Conservation (phyloP, 2,113 vertebrate genomes). For the Corythornis vintsioides region DNA sequence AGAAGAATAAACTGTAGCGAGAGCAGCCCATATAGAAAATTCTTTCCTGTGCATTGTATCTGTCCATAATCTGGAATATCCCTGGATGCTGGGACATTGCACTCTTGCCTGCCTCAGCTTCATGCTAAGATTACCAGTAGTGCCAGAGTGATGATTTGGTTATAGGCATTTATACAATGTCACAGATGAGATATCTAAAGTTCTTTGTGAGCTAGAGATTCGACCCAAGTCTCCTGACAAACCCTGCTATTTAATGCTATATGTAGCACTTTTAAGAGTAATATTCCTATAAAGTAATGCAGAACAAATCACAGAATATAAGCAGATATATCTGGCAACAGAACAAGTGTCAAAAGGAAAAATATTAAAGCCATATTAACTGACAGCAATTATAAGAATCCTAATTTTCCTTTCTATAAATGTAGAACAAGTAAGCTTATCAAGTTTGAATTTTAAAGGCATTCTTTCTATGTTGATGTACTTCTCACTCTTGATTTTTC, state of each 20-base stretch:
- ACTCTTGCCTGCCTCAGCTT: neutral
- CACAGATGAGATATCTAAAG: neutral
- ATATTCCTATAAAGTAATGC: slow-evolving; percentile 62
- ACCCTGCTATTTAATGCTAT: slow-evolving; percentile 40
- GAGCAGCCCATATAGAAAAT: slow-evolving; percentile 19
- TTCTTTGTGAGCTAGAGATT: neutral
- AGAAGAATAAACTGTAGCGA: slow-evolving; percentile 30
- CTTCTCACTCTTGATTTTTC: neutral
- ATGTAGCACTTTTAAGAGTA: slow-evolving; percentile 40
- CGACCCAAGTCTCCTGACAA: neutral
- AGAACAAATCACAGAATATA: slow-evolving; percentile 59
- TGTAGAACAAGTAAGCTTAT: neutral
- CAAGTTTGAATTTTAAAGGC: neutral
- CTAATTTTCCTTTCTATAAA: slow-evolving; percentile 1
- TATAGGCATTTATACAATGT: neutral
- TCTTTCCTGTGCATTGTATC: slow-evolving; percentile 35
- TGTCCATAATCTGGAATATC: neutral
- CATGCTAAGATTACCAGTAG: neutral
- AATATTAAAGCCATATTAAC: slow-evolving; percentile 70
- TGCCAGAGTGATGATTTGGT: slow-evolving; percentile 14
- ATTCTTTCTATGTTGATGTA: neutral
- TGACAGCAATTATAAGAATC: slow-evolving; percentile 4
- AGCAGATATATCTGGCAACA: slow-evolving; percentile 68
- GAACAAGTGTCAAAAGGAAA: slow-evolving; percentile 66
- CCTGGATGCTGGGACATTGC: neutral